Percentiles rank a stretch among this genome's conserved stretches.
These are phyloP conservation scores for Pharmacophagus antenor DNA, from an alignment of 2,888 invertebrate species.

Conservation along the genomic window DNA sequence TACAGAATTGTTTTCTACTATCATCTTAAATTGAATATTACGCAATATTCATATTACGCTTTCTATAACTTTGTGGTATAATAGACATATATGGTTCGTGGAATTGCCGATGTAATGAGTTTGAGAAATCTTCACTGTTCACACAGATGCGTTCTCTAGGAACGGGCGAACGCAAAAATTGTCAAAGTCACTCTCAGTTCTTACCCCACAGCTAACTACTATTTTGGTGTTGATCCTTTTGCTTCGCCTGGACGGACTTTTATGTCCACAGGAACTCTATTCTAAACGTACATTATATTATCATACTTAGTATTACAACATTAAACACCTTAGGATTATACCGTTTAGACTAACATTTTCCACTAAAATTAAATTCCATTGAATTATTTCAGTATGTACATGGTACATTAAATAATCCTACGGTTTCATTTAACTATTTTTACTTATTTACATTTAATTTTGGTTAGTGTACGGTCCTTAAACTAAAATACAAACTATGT, in stretches of 20 bases:
- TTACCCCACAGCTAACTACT: constrained; percentile 67
- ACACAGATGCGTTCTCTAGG: neutral
- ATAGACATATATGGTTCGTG: constrained; percentile 63
- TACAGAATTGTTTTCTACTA: constrained; percentile 11
- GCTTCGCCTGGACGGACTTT: constrained; percentile 70
- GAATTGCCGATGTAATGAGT: constrained; percentile 43
- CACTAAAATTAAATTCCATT: constrained; percentile 65
- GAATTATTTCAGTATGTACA: constrained; percentile 62
- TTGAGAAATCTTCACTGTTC: constrained; percentile 40
- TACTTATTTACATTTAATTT: constrained; percentile 10
- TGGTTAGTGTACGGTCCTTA: neutral
- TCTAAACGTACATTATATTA: constrained; percentile 53
- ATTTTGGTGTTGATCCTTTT: constrained; percentile 78
- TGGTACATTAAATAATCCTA: neutral
- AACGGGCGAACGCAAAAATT: constrained; percentile 41
- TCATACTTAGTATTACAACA: constrained; percentile 30
- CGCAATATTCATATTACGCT: constrained; percentile 37
- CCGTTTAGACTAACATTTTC: constrained; percentile 37
- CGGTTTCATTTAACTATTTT: constrained; percentile 1
- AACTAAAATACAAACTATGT: neutral
- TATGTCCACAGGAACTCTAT: constrained; percentile 73
- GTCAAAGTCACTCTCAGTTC: constrained; percentile 48
- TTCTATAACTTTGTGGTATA: constrained; percentile 66
- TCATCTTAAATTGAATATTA: constrained; percentile 21
- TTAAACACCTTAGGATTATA: constrained; percentile 20